A percentile compares a stretch with the other conserved stretches of the same genome.
Conservation (phyloP, 2,888 invertebrate species). For the Antheraea yamamai region DNA sequence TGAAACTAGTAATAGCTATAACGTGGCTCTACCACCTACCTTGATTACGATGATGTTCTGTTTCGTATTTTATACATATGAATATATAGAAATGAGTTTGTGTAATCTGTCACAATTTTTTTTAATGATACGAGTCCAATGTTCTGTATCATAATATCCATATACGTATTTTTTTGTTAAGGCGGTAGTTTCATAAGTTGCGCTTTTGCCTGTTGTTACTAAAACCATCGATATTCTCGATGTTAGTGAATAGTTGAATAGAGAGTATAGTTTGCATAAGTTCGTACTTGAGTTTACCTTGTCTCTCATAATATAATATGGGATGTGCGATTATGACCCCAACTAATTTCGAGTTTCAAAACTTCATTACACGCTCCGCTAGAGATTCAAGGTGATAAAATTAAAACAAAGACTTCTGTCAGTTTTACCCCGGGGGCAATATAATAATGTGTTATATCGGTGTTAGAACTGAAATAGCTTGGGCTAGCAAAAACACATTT, state of each 20-base stretch:
- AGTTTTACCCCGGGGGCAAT: not conserved
- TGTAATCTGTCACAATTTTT: no score
- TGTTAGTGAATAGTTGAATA: conserved; percentile 36
- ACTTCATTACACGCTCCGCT: conserved; percentile 73
- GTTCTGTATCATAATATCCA: no score
- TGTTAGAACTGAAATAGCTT: not conserved
- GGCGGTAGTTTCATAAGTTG: no score
- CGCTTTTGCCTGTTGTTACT: not conserved
- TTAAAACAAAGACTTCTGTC: conserved; percentile 55
- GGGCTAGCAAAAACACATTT: conserved; percentile 25
- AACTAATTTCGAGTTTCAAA: conserved; percentile 75
- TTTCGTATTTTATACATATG: no score
- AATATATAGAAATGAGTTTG: no score
- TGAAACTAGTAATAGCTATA: no score
- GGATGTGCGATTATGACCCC: conserved; percentile 63
- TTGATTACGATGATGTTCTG: no score
- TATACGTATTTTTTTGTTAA: no score
- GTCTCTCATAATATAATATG: conserved; percentile 49
- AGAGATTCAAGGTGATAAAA: conserved; percentile 68
- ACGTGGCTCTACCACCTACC: no score
- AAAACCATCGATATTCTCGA: conserved; percentile 26
- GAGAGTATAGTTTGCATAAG: conserved; percentile 31
- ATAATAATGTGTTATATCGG: not conserved
- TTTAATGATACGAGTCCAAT: no score
- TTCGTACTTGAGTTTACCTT: conserved; percentile 41